These are phyloP conservation scores for Lytechinus variegatus DNA, from an alignment of 35 echinoderm and acorn worm species.

Conservation along the genomic window DNA sequence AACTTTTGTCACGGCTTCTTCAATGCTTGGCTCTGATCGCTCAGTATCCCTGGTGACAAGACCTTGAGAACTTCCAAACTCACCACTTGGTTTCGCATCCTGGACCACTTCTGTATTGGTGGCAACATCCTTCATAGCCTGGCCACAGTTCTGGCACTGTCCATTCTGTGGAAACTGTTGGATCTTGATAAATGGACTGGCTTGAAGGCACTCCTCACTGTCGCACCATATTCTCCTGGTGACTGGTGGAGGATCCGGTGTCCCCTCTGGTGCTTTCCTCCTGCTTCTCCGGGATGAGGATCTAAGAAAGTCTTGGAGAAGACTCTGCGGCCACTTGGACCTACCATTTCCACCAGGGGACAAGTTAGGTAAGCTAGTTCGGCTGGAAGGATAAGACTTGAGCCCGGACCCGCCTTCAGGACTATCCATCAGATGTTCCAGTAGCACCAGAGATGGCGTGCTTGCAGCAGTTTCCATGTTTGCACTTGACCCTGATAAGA, in stretches of 20 bases:
- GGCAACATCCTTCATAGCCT: slow-evolving; percentile 36
- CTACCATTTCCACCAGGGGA: background rate
- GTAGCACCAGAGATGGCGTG: slow-evolving; percentile 48
- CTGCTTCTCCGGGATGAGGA: background rate
- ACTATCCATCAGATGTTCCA: slow-evolving; percentile 29
- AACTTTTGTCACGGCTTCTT: background rate
- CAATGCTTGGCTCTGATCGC: background rate
- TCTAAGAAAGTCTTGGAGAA: slow-evolving; percentile 18
- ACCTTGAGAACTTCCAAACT: no score
- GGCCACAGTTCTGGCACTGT: slow-evolving; percentile 38
- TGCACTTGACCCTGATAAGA: slow-evolving; percentile 35
- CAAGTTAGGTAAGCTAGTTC: background rate
- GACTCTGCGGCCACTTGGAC: slow-evolving; percentile 33
- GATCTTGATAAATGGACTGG: slow-evolving; percentile 19
- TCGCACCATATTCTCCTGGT: slow-evolving; percentile 21
- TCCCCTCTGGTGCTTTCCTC: background rate
- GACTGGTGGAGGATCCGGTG: background rate
- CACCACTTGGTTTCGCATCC: background rate
- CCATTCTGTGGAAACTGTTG: background rate
- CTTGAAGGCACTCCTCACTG: slow-evolving; percentile 13
- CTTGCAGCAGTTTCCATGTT: slow-evolving; percentile 34
- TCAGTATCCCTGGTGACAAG: background rate
- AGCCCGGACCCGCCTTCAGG: background rate
- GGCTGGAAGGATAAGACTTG: background rate
- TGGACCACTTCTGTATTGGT: slow-evolving; percentile 24